phyloP scores from a whole-genome alignment of 1,140 invertebrate genomes.

The Wiebesia pumilae region DNA sequence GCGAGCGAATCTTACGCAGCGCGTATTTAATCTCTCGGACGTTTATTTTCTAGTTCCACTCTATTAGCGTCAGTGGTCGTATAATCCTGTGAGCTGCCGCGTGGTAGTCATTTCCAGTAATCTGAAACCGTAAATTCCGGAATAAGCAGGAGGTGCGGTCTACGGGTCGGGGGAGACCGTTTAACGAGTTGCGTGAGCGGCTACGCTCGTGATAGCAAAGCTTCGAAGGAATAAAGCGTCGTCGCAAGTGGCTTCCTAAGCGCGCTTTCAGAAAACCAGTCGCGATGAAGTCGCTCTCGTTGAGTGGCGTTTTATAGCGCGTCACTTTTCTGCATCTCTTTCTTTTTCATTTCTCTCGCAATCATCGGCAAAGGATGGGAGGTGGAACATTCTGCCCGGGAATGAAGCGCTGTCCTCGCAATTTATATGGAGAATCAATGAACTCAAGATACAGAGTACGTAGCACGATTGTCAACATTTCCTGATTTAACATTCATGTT shows the following conservation, averaged over 20 bases:
- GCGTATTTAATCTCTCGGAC: neutral
- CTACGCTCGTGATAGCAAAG: neutral
- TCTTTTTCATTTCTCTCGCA: neutral
- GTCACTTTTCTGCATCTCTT: neutral
- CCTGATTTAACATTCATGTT: neutral
- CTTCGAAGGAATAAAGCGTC: neutral
- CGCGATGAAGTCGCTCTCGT: constrained; percentile 35
- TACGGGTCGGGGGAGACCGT: no score
- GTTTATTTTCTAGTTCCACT: constrained; percentile 30
- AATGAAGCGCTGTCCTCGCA: neutral
- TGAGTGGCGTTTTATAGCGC: constrained; percentile 17
- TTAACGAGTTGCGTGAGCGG: constrained; percentile 32
- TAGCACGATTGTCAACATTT: neutral
- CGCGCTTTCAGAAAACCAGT: constrained; percentile 41
- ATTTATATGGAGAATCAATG: constrained; percentile 22
- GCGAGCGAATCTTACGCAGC: neutral
- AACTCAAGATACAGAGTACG: neutral
- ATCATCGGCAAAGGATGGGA: neutral
- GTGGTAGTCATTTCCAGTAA: constrained; percentile 14
- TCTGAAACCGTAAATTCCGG: constrained; percentile 41
- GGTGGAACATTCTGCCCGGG: neutral
- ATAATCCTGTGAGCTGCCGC: constrained; percentile 10
- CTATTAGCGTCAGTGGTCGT: constrained; percentile 21
- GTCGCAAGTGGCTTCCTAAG: neutral
- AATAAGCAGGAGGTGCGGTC: neutral